These are phyloP conservation scores for Fregata magnificens DNA, from an alignment of 2,113 vertebrate genomes.

Conservation along the genomic window DNA sequence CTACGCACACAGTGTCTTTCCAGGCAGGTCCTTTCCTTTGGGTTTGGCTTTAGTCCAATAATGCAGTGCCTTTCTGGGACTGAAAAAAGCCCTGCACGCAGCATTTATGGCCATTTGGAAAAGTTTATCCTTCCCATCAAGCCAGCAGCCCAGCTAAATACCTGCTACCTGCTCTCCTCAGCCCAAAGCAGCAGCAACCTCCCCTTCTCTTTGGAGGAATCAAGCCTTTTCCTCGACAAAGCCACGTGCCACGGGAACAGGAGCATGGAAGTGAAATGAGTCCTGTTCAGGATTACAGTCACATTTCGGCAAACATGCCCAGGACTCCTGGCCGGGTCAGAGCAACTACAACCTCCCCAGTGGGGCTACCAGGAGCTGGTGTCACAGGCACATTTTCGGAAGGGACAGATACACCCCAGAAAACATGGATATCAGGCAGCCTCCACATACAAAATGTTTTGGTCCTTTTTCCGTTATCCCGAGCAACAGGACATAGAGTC, in stretches of 20 bases:
- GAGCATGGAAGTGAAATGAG: not conserved
- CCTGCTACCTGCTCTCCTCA: not conserved
- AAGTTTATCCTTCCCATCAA: not conserved
- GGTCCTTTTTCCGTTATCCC: not conserved
- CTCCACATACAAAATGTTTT: not conserved
- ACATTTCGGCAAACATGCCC: fast-evolving
- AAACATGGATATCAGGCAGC: not conserved
- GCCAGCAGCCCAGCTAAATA: not conserved
- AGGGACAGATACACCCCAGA: not conserved
- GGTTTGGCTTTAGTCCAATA: not conserved
- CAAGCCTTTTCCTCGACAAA: not conserved
- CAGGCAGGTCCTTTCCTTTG: not conserved
- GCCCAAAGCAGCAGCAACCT: not conserved
- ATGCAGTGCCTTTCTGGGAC: not conserved
- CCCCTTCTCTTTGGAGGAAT: not conserved
- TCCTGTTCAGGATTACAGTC: not conserved
- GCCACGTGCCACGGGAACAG: fast-evolving
- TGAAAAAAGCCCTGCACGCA: not conserved
- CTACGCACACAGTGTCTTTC: not conserved
- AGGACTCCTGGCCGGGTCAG: not conserved
- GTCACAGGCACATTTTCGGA: fast-evolving
- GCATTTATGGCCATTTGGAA: not conserved
- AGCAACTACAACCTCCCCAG: not conserved
- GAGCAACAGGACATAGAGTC: not conserved
- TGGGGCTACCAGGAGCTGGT: not conserved